Evolutionary conservation across 2,113 vertebrate species (phyloP).

Genomic region (Patagioenas fasciata): DNA sequence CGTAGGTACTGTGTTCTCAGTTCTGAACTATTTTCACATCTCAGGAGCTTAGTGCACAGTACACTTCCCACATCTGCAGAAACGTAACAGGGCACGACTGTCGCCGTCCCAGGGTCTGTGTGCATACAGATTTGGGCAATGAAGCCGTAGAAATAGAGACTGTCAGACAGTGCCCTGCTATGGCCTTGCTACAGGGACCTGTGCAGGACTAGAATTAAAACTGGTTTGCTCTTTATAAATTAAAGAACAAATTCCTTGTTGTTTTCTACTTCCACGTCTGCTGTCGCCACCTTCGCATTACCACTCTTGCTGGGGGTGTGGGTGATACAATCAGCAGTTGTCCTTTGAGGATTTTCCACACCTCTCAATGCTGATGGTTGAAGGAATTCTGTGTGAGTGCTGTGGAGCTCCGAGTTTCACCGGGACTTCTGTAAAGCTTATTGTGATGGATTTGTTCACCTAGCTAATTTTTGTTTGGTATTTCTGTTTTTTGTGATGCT

Average conservation of each 20-base stretch:
- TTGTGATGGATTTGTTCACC: neutral
- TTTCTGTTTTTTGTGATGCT: neutral
- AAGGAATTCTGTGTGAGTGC: neutral
- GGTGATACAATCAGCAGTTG: neutral
- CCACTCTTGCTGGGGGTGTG: neutral
- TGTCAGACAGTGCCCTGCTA: rapidly evolving
- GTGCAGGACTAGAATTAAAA: neutral
- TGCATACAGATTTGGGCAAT: neutral
- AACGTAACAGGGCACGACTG: neutral
- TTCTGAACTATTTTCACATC: neutral
- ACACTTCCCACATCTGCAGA: neutral
- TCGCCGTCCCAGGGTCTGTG: rapidly evolving
- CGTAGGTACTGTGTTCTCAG: neutral
- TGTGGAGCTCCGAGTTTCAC: neutral
- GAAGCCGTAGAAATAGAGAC: neutral
- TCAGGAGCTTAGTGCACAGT: neutral
- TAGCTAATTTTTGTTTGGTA: neutral
- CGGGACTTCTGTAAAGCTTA: neutral
- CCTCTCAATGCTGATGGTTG: neutral
- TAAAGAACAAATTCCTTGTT: neutral
- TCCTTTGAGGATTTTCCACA: neutral
- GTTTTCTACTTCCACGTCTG: rapidly evolving
- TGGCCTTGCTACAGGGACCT: neutral
- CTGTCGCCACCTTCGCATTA: too few relatives aligned
- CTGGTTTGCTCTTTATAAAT: neutral